phyloP scores from a whole-genome alignment of 2,797 vertebrate genomes.

The Oophaga sylvatica region DNA sequence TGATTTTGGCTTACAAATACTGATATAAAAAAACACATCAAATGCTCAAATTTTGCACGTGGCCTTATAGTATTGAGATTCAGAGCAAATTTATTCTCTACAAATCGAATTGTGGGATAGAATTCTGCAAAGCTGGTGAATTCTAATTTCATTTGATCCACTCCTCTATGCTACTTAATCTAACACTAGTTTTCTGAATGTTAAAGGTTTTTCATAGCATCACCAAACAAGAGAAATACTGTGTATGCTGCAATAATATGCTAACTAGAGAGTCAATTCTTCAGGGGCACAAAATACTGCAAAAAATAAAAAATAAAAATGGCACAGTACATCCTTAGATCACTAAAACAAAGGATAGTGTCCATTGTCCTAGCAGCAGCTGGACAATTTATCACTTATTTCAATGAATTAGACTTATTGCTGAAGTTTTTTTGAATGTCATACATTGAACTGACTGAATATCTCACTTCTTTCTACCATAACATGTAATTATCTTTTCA shows the following conservation, averaged over 20 bases:
- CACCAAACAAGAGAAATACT: neutral
- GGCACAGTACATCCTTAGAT: neutral
- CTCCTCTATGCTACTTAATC: neutral
- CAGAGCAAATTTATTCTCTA: no score
- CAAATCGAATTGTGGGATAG: no score
- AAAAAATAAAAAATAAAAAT: neutral
- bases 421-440: neutral
- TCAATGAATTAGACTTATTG: neutral
- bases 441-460: neutral
- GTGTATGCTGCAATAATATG: neutral
- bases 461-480: neutral
- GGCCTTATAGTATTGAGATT: no score
- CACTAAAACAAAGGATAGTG: neutral
- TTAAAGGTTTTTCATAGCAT: neutral
- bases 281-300: neutral
- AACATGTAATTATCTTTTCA: neutral
- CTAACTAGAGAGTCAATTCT: neutral
- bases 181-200: neutral
- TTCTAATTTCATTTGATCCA: no score
- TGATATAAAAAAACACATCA: no score
- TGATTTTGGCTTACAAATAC: no score
- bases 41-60: no score
- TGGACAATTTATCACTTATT: neutral
- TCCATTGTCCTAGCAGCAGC: neutral
- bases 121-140: no score